These are phyloP conservation scores for Amphipoea lucens DNA, from an alignment of 2,888 invertebrate species.

Conservation along the genomic window DNA sequence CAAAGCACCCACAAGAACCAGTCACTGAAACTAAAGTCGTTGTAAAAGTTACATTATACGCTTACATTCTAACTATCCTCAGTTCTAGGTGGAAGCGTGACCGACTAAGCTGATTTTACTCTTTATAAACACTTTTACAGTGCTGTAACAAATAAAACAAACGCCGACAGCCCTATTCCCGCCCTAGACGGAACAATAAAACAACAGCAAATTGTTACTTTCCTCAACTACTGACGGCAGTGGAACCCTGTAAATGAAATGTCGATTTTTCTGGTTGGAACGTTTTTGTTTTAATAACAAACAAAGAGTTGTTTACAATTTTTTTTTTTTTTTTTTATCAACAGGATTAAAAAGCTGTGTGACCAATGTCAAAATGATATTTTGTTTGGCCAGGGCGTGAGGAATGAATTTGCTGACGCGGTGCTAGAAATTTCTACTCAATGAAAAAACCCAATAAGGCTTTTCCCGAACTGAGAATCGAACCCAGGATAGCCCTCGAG, in stretches of 20 bases:
- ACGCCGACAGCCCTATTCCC: slow-evolving; percentile 67
- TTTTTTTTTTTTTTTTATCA: neutral
- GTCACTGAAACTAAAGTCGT: slow-evolving; percentile 40
- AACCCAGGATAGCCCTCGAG: no score
- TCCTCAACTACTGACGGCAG: slow-evolving; percentile 57
- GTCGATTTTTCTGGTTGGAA: slow-evolving; percentile 58
- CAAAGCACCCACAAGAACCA: slow-evolving; percentile 18
- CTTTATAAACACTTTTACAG: slow-evolving; percentile 67
- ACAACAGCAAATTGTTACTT: slow-evolving; percentile 69
- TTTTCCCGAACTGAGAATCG: no score
- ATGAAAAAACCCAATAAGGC: no score
- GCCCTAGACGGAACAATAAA: slow-evolving; percentile 67
- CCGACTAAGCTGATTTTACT: slow-evolving; percentile 62
- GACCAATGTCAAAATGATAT: neutral
- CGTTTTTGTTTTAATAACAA: slow-evolving; percentile 7
- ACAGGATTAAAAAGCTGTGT: neutral
- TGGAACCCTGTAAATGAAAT: slow-evolving; percentile 67
- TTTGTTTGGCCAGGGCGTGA: neutral
- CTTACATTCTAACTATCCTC: slow-evolving; percentile 52
- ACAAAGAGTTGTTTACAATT: neutral
- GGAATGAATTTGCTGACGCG: no score
- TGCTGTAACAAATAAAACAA: slow-evolving; percentile 69
- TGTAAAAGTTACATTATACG: slow-evolving; percentile 51
- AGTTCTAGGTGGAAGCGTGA: slow-evolving; percentile 40
- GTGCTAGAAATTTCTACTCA: no score